These are phyloP conservation scores for Pungitius pungitius DNA, from an alignment of 2,113 vertebrate species.

Conservation along the genomic window DNA sequence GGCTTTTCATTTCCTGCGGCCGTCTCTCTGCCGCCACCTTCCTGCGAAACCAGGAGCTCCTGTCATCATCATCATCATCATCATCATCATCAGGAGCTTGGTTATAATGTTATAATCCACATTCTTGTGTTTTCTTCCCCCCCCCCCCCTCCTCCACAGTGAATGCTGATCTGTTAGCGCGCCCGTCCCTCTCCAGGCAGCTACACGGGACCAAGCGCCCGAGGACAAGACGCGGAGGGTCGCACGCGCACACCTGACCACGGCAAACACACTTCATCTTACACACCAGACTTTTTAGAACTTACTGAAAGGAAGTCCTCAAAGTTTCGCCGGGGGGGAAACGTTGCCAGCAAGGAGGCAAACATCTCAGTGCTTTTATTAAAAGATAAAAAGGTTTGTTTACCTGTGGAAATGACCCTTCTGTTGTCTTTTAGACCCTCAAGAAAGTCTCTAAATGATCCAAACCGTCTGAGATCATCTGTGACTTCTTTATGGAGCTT, in stretches of 20 bases:
- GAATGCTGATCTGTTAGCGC: slow-evolving; percentile 70
- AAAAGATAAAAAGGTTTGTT: neutral
- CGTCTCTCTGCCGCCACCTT: too few relatives aligned
- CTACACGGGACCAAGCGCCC: neutral
- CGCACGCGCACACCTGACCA: slow-evolving; percentile 1
- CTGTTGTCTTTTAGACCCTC: neutral
- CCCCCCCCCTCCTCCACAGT: slow-evolving; percentile 68
- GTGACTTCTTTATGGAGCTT: neutral
- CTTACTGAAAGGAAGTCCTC: neutral
- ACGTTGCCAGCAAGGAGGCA: neutral
- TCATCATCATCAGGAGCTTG: too few relatives aligned
- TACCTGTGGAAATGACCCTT: neutral
- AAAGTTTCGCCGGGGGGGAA: neutral
- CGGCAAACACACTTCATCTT: neutral
- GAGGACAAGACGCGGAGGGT: slow-evolving; percentile 36
- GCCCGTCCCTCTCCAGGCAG: slow-evolving; percentile 34
- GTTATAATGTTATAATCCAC: too few relatives aligned
- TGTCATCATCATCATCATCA: too few relatives aligned
- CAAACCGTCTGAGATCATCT: neutral
- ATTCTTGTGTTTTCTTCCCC: slow-evolving; percentile 17
- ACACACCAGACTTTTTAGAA: neutral
- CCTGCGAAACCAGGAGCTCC: too few relatives aligned
- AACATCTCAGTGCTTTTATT: neutral
- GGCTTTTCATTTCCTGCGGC: too few relatives aligned
- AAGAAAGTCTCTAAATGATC: neutral